phyloP scores from a whole-genome alignment of 2,888 invertebrate species.

The Plebejus argus region DNA sequence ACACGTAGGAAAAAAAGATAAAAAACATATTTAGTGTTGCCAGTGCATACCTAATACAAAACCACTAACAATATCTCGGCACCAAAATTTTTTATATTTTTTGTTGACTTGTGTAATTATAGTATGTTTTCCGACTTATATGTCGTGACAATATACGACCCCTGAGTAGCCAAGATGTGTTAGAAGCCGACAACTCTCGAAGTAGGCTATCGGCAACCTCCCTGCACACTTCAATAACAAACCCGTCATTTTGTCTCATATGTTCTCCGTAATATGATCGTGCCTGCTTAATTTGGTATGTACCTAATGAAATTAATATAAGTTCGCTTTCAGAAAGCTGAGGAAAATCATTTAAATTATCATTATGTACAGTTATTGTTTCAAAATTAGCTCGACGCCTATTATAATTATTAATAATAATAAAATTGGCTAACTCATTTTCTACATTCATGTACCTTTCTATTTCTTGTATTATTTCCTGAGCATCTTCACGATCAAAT shows the following conservation, averaged over 20 bases:
- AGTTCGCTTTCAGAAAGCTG: slow-evolving; percentile 31
- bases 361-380: slow-evolving; percentile 30
- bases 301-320: slow-evolving; percentile 33
- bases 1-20: too few relatives aligned
- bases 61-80: too few relatives aligned
- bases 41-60: too few relatives aligned
- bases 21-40: too few relatives aligned
- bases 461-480: slow-evolving; percentile 33
- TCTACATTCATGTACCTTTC: slow-evolving; percentile 34
- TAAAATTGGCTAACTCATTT: slow-evolving; percentile 34
- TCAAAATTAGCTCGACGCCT: slow-evolving; percentile 35
- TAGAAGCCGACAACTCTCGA: slow-evolving; percentile 32
- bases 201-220: slow-evolving; percentile 32
- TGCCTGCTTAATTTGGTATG: slow-evolving; percentile 35
- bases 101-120: too few relatives aligned
- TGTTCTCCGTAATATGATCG: slow-evolving; percentile 1
- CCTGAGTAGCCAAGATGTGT: neutral
- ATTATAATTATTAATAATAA: slow-evolving; percentile 33
- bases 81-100: too few relatives aligned
- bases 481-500: slow-evolving; percentile 34
- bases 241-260: neutral
- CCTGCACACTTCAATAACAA: slow-evolving; percentile 33
- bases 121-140: slow-evolving; percentile 21
- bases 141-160: slow-evolving; percentile 11
- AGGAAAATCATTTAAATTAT: slow-evolving; percentile 33